Conservation (phyloP, 2,888 invertebrate species). For the Hecatera dysodea region DNA sequence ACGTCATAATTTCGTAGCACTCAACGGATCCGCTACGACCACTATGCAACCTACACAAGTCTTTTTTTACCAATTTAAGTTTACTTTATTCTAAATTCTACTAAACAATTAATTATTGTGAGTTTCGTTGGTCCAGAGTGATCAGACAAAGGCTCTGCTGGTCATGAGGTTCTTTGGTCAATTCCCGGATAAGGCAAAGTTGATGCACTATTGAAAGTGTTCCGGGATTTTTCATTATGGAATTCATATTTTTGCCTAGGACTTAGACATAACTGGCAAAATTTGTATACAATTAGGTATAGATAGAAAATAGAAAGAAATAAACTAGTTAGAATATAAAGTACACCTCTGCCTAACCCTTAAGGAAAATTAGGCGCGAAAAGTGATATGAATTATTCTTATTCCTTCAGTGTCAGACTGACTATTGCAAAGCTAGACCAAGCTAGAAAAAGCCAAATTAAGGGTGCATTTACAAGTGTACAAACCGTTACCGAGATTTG, state of each 20-base stretch:
- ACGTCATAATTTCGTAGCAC: conserved; percentile 34
- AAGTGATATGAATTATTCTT: too few species aligned
- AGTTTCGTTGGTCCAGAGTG: too few species aligned
- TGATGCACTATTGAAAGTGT: too few species aligned
- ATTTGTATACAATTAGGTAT: too few species aligned
- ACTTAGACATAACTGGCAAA: too few species aligned
- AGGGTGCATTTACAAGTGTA: not conserved
- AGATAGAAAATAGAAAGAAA: not conserved
- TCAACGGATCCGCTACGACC: conserved; percentile 11
- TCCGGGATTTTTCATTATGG: not conserved
- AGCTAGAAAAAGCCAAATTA: conserved; percentile 26
- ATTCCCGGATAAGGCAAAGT: not conserved
- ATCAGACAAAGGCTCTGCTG: not conserved
- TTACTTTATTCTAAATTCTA: not conserved
- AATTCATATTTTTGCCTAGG: not conserved
- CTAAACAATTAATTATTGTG: too few species aligned
- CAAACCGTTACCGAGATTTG: not conserved
- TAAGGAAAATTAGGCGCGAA: not conserved
- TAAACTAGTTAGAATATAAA: not conserved
- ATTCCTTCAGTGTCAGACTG: not conserved
- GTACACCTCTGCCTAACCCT: not conserved
- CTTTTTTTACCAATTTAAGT: not conserved
- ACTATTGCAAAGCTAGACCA: not conserved
- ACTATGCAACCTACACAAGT: conserved; percentile 21
- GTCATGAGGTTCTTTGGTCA: not conserved